phyloP scores from a whole-genome alignment of 2,888 invertebrate genomes.

The Lasioglossum oenotherae region DNA sequence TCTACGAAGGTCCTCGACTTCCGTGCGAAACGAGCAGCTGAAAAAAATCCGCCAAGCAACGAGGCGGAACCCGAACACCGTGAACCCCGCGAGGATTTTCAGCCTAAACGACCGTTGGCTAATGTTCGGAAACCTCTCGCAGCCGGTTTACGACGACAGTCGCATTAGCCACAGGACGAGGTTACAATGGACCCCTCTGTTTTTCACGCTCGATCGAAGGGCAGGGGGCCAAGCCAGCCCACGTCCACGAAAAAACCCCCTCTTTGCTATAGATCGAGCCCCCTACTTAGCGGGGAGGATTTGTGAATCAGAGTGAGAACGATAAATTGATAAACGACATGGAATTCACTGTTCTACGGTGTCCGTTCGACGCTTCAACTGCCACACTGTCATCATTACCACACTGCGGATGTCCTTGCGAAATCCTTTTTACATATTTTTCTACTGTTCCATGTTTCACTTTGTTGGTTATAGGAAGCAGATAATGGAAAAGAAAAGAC shows the following conservation, averaged over 20 bases:
- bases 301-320: constrained; percentile 62
- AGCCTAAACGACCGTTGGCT: constrained; percentile 73
- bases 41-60: constrained; percentile 70
- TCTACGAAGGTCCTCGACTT: constrained; percentile 64
- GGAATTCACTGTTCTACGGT: neutral
- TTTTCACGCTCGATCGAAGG: constrained; percentile 73
- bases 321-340: constrained; percentile 60
- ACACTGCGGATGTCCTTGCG: neutral
- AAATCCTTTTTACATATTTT: neutral
- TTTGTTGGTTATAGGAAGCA: too few relatives aligned
- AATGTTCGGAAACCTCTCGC: constrained; percentile 66
- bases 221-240: constrained; percentile 38
- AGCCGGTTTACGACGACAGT: constrained; percentile 73
- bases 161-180: constrained; percentile 76
- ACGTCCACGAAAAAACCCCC: constrained; percentile 20
- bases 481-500: too few relatives aligned
- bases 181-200: constrained; percentile 76
- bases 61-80: constrained; percentile 60
- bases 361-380: neutral
- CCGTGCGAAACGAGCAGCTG: constrained; percentile 70
- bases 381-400: neutral
- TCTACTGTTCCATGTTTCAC: too few relatives aligned
- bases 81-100: constrained; percentile 67
- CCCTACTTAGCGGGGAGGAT: constrained; percentile 67
- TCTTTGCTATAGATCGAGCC: constrained; percentile 36